A percentile compares a stretch with the other conserved stretches of the same genome.
These are phyloP conservation scores for Limonius californicus DNA, from an alignment of 1,140 invertebrate genomes.

Conservation along the genomic window DNA sequence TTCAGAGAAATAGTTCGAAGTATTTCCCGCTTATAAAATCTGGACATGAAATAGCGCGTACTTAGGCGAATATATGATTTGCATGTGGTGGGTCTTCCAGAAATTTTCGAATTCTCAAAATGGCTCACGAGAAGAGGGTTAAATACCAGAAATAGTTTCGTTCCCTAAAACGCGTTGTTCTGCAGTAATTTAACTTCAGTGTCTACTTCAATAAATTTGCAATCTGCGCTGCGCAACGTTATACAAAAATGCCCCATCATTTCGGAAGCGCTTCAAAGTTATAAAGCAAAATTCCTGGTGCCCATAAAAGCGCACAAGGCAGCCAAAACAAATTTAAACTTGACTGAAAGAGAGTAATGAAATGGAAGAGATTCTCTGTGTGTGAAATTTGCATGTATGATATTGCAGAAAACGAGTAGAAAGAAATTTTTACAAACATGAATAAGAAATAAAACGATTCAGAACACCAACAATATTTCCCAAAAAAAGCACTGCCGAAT, in stretches of 20 bases:
- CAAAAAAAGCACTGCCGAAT: no score
- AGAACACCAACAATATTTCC: no score
- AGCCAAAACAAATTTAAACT: constrained; percentile 14
- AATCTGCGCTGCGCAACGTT: not conserved
- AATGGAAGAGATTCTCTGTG: constrained; percentile 6
- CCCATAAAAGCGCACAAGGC: constrained; percentile 9
- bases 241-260: constrained; percentile 13
- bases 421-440: no score
- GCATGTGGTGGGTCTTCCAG: no score
- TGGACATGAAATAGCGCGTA: no score
- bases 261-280: constrained; percentile 7
- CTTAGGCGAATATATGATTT: no score
- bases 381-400: constrained; percentile 6
- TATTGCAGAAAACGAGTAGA: no score
- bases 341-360: constrained; percentile 14
- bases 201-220: constrained; percentile 7
- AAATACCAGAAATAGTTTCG: constrained; percentile 3
- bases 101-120: not conserved
- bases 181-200: constrained; percentile 6
- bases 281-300: constrained; percentile 11
- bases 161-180: not conserved
- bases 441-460: no score
- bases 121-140: not conserved
- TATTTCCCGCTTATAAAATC: no score
- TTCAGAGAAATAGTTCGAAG: no score